phyloP scores from a whole-genome alignment of 1,140 invertebrate genomes.

The Saxidomus purpurata region DNA sequence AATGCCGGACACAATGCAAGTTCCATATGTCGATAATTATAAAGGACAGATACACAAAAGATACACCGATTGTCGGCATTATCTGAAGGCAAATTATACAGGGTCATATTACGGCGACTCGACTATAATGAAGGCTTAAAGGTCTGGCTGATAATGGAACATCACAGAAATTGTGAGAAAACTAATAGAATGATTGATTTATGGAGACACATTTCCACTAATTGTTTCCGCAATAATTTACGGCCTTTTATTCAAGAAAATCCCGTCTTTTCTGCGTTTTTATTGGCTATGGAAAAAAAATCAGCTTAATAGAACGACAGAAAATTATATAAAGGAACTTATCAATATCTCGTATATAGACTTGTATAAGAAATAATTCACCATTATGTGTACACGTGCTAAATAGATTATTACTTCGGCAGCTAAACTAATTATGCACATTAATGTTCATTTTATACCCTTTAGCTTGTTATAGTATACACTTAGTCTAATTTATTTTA shows the following conservation, averaged over 20 bases:
- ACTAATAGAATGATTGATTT: slow-evolving; percentile 28
- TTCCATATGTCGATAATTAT: slow-evolving; percentile 1
- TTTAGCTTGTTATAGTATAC: too few species aligned
- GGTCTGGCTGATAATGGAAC: slow-evolving; percentile 19
- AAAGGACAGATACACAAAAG: not conserved
- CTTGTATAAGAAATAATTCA: too few species aligned
- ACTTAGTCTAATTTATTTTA: too few species aligned
- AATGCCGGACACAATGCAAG: not conserved
- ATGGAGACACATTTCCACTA: slow-evolving; percentile 4
- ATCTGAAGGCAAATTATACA: not conserved
- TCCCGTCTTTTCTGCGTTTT: too few species aligned
- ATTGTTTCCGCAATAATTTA: slow-evolving; percentile 25
- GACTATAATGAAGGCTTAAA: not conserved
- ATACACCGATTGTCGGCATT: not conserved
- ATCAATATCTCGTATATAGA: too few species aligned
- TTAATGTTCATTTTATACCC: too few species aligned
- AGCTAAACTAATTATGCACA: too few species aligned
- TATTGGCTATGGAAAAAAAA: too few species aligned
- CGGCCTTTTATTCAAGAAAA: slow-evolving; percentile 3
- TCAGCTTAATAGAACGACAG: too few species aligned
- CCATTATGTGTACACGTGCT: too few species aligned
- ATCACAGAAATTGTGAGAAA: not conserved
- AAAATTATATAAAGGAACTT: too few species aligned
- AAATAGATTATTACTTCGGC: too few species aligned
- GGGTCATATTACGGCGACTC: not conserved